Evolutionary conservation across 2,797 vertebrate genomes (phyloP).

Genomic region (Rhinophrynus dorsalis): DNA sequence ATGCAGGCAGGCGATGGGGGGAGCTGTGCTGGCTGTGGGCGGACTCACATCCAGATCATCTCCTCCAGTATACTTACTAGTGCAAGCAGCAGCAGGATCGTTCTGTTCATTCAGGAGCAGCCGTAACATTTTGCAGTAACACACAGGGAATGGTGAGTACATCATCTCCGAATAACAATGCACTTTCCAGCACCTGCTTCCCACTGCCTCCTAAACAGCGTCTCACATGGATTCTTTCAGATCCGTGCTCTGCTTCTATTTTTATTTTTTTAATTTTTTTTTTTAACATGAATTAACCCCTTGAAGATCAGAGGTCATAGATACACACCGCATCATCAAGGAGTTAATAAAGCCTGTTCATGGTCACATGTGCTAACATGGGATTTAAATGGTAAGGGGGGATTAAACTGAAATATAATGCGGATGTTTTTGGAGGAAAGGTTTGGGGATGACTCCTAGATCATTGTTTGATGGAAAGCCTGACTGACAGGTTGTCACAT

Average conservation of each 20-base stretch:
- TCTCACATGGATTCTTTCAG: too few species aligned
- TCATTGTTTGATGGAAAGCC: neutral
- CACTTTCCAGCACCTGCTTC: neutral
- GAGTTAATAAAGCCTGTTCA: too few species aligned
- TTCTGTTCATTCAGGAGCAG: conserved; percentile 64
- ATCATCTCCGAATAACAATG: neutral
- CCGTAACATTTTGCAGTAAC: conserved; percentile 52
- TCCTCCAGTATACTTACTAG: conserved; percentile 39
- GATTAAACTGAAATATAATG: too few species aligned
- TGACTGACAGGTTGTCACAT: conserved; percentile 4
- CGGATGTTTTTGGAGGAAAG: too few species aligned
- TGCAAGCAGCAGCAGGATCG: conserved; percentile 59
- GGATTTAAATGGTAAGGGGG: too few species aligned
- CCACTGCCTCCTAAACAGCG: too few species aligned
- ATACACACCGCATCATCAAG: too few species aligned
- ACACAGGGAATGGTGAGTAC: conserved; percentile 55
- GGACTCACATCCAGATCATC: conserved; percentile 54
- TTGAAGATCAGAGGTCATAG: neutral
- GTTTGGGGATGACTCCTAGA: neutral
- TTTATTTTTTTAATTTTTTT: neutral
- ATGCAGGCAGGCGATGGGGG: conserved; percentile 68
- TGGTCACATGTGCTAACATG: too few species aligned
- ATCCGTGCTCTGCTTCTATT: neutral
- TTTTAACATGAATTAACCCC: neutral
- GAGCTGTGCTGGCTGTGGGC: conserved; percentile 48